phyloP scores from a whole-genome alignment of 2,797 vertebrate species.

The Steatocranus sp. region DNA sequence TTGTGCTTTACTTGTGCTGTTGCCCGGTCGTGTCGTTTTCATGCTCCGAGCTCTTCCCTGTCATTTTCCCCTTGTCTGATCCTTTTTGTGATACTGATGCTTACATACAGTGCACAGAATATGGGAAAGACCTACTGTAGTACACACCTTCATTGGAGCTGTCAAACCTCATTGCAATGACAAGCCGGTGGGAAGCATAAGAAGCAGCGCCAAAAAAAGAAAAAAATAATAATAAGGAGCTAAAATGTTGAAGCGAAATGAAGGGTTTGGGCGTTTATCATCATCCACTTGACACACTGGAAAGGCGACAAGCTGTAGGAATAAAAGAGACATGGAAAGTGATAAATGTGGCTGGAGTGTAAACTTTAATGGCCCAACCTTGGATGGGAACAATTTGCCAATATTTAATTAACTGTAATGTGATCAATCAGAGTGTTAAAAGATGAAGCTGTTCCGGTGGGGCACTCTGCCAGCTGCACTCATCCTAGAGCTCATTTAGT shows the following conservation, averaged over 20 bases:
- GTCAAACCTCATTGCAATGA: conserved; percentile 62
- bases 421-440: conserved; percentile 66
- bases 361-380: conserved; percentile 66
- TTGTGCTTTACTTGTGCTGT: conserved; percentile 46
- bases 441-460: conserved; percentile 46
- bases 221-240: background rate
- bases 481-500: conserved; percentile 56
- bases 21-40: conserved; percentile 46
- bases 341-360: conserved; percentile 55
- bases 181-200: conserved; percentile 27
- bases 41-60: conserved; percentile 44
- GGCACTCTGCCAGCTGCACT: conserved; percentile 38
- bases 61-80: conserved; percentile 55
- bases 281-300: conserved; percentile 53
- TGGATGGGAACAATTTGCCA: conserved; percentile 64
- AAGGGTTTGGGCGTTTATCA: conserved; percentile 51
- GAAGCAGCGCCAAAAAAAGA: background rate
- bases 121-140: conserved; percentile 31
- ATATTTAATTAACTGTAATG: conserved; percentile 75
- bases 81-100: conserved; percentile 51
- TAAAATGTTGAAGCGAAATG: conserved; percentile 27
- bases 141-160: conserved; percentile 41
- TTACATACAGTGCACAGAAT: conserved; percentile 23
- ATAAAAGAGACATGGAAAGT: conserved; percentile 55
- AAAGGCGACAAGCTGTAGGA: conserved; percentile 41